A percentile compares a stretch with the other conserved stretches of the same genome.
phyloP scores from a whole-genome alignment of 2,113 vertebrate genomes.

The Lepus europaeus region DNA sequence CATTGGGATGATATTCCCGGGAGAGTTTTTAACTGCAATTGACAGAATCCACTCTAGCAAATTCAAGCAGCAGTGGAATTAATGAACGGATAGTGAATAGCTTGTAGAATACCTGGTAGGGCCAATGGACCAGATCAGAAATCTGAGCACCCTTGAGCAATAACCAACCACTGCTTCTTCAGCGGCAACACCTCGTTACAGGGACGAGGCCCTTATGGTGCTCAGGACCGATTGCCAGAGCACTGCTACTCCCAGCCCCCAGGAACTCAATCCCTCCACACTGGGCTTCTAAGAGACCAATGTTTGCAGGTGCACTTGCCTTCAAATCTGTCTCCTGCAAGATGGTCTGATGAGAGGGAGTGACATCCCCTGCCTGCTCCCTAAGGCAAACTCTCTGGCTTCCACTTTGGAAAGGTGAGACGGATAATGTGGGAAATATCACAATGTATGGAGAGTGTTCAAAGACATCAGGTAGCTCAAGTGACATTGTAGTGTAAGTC shows the following conservation, averaged over 20 bases:
- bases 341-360: background rate
- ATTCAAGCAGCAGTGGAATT: background rate
- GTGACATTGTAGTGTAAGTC: background rate
- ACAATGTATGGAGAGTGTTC: background rate
- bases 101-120: background rate
- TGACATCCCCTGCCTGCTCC: background rate
- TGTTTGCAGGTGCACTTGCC: background rate
- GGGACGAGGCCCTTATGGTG: background rate
- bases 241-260: background rate
- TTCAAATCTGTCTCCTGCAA: background rate
- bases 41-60: constrained; percentile 27
- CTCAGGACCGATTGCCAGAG: background rate
- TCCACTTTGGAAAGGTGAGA: background rate
- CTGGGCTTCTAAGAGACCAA: background rate
- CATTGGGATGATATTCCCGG: background rate
- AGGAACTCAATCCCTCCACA: background rate
- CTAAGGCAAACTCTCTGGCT: background rate
- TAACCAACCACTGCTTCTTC: background rate
- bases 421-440: background rate
- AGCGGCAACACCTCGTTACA: background rate
- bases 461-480: background rate
- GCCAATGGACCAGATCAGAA: background rate
- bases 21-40: background rate
- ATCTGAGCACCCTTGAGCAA: background rate
- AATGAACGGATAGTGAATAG: background rate